These are phyloP conservation scores for Trachurus trachurus DNA, from an alignment of 2,797 vertebrate species.

Conservation along the genomic window DNA sequence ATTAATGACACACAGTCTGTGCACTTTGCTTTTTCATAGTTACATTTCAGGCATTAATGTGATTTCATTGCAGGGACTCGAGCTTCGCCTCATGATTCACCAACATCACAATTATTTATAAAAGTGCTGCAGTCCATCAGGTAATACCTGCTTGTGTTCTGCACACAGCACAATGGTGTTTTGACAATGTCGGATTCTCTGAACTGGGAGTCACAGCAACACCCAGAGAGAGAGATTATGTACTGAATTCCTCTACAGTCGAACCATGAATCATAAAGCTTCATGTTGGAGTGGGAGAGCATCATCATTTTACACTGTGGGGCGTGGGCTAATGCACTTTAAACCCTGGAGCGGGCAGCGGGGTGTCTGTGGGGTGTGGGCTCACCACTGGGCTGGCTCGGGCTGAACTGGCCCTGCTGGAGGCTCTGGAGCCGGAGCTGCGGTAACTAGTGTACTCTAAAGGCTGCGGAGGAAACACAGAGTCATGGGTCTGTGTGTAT, in stretches of 20 bases:
- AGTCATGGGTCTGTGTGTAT: neutral
- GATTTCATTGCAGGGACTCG: neutral
- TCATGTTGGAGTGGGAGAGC: neutral
- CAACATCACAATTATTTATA: neutral
- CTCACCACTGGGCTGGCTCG: conserved; percentile 98
- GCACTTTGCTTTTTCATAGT: neutral
- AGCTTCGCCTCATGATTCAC: neutral
- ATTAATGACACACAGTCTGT: neutral
- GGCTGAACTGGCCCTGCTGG: conserved; percentile 94
- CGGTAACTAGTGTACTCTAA: conserved; percentile 90
- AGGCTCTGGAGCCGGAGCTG: conserved; percentile 90
- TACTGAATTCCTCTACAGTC: neutral
- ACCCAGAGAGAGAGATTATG: neutral
- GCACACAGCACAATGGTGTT: conserved; percentile 1
- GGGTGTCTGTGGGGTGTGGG: conserved; percentile 18
- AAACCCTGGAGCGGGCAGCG: neutral
- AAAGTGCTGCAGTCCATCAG: conserved; percentile 8
- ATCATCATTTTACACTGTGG: neutral
- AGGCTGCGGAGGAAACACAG: conserved; percentile 82
- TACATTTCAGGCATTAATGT: neutral
- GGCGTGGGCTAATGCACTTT: neutral
- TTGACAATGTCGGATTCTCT: neutral
- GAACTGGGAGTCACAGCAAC: neutral
- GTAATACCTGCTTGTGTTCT: conserved; percentile 16
- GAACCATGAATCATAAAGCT: neutral